A percentile compares a stretch with the other conserved stretches of the same genome.
phyloP scores from a whole-genome alignment of 2,113 vertebrate genomes.

The Nyctibius bracteatus region DNA sequence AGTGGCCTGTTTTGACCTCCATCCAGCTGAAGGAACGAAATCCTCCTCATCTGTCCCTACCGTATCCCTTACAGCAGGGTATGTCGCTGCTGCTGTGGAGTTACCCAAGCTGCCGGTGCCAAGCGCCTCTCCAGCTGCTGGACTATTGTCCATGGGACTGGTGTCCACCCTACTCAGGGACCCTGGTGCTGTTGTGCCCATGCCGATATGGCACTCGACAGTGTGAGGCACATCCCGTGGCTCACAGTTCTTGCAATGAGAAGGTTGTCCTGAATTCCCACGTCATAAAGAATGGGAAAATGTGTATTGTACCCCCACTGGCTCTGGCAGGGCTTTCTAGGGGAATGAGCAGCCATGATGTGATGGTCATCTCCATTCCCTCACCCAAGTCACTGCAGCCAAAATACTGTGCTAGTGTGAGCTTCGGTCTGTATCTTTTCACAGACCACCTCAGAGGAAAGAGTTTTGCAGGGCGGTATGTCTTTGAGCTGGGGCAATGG shows the following conservation, averaged over 20 bases:
- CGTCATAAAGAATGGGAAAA: not conserved
- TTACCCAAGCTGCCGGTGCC: rapidly evolving
- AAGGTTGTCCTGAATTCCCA: not conserved
- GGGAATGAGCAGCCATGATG: not conserved
- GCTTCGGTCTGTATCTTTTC: not conserved
- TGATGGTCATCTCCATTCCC: not conserved
- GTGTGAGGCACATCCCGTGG: not conserved
- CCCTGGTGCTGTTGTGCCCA: not conserved
- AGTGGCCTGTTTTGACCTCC: not conserved
- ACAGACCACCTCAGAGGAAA: not conserved
- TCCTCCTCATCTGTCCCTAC: constrained; percentile 15
- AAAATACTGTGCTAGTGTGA: not conserved
- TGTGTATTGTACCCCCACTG: not conserved
- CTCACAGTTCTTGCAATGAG: not conserved
- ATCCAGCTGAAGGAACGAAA: not conserved
- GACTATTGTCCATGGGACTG: not conserved
- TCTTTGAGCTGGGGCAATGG: not conserved
- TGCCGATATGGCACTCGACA: rapidly evolving
- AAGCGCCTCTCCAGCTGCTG: rapidly evolving
- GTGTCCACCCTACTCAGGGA: not conserved
- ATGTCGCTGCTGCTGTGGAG: rapidly evolving
- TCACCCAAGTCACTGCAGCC: rapidly evolving
- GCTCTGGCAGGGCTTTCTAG: not conserved
- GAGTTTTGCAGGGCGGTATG: not conserved
- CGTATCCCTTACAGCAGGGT: not conserved